phyloP scores from a whole-genome alignment of 2,113 vertebrate genomes.

The Tonatia bakeri region DNA sequence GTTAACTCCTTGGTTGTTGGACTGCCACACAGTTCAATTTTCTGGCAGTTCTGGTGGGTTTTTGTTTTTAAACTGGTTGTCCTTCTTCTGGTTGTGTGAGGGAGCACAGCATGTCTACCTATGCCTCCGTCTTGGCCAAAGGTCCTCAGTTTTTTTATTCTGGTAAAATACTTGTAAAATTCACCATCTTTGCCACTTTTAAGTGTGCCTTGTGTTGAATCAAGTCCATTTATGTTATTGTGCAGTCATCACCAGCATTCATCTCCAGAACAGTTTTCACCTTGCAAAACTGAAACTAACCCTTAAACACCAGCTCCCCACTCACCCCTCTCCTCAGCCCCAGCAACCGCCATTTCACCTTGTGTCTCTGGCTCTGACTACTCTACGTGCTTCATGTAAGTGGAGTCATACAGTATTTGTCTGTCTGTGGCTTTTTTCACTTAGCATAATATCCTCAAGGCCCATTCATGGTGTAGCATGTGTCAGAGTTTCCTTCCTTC shows the following conservation, averaged over 20 bases:
- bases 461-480: no score
- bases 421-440: background rate
- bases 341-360: background rate
- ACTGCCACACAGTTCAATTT: no score
- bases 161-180: background rate
- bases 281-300: background rate
- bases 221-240: background rate
- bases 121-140: no score
- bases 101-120: no score
- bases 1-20: no score
- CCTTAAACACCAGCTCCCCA: background rate
- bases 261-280: background rate
- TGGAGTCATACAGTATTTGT: background rate
- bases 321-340: background rate
- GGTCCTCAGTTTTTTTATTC: background rate
- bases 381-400: no score
- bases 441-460: background rate
- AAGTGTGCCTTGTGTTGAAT: background rate
- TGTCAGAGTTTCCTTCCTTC: background rate
- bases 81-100: no score
- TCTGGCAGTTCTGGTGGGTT: no score
- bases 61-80: no score
- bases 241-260: background rate
- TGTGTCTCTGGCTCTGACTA: background rate
- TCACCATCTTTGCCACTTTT: background rate